Conservation (phyloP, 2,113 vertebrate genomes). For the Phaethornis superciliosus region DNA sequence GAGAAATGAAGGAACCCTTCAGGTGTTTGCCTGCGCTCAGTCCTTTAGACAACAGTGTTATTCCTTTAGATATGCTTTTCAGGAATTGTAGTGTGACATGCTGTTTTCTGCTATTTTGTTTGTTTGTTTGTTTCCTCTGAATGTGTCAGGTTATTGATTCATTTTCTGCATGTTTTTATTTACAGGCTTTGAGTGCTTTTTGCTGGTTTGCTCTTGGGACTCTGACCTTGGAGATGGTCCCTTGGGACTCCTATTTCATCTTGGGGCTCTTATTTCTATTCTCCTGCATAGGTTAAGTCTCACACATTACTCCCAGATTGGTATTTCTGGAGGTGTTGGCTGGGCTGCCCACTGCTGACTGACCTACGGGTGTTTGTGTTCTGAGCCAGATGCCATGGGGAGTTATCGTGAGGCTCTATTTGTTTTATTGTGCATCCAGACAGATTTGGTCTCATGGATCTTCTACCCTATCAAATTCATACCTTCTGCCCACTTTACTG, state of each 20-base stretch:
- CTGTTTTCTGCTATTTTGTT: not conserved
- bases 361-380: not conserved
- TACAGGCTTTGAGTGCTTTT: not conserved
- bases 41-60: not conserved
- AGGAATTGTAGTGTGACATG: not conserved
- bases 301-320: not conserved
- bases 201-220: not conserved
- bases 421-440: not conserved
- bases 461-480: not conserved
- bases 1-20: not conserved
- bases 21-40: not conserved
- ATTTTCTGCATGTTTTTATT: not conserved
- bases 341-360: not conserved
- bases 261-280: accelerated
- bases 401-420: not conserved
- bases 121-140: not conserved
- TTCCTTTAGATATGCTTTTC: not conserved
- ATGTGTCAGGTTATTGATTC: not conserved
- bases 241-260: not conserved
- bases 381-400: not conserved
- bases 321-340: not conserved
- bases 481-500: not conserved
- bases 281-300: not conserved
- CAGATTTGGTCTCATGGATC: not conserved
- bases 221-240: accelerated